Conservation (phyloP, 2,797 vertebrate genomes). For the Crossoptilon crossoptilon region DNA sequence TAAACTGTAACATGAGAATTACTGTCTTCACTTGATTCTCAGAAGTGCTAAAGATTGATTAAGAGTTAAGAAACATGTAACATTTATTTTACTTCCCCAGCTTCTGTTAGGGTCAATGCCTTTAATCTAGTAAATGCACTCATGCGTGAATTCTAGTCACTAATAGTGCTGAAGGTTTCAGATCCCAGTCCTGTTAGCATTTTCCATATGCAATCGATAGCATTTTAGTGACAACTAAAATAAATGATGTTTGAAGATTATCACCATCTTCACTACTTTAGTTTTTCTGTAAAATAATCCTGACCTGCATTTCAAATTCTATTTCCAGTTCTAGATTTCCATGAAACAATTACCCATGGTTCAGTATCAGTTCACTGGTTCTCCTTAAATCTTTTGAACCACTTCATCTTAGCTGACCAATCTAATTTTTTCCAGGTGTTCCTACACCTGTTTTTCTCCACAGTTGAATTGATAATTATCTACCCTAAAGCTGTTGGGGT, state of each 20-base stretch:
- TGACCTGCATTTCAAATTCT: background rate
- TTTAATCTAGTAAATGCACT: background rate
- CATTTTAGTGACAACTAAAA: background rate
- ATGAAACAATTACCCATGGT: background rate
- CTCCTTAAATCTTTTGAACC: background rate
- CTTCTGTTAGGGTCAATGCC: background rate
- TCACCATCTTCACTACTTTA: background rate
- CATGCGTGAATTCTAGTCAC: background rate
- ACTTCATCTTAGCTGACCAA: background rate
- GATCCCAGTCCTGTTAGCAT: background rate
- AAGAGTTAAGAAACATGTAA: background rate
- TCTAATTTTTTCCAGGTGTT: background rate
- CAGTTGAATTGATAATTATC: background rate
- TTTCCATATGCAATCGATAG: background rate
- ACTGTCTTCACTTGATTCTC: background rate
- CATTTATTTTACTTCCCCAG: background rate
- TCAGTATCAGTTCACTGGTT: background rate
- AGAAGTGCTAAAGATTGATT: background rate
- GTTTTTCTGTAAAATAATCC: background rate
- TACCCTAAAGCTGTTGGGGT: background rate
- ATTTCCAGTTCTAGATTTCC: background rate
- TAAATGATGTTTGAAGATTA: background rate
- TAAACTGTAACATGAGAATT: slow-evolving; percentile 10
- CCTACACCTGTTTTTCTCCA: background rate
- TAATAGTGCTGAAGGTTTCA: background rate